Base-by-base conservation (phyloP, 2,797 vertebrate species). In the Enteromius fasciolatus region DNA sequence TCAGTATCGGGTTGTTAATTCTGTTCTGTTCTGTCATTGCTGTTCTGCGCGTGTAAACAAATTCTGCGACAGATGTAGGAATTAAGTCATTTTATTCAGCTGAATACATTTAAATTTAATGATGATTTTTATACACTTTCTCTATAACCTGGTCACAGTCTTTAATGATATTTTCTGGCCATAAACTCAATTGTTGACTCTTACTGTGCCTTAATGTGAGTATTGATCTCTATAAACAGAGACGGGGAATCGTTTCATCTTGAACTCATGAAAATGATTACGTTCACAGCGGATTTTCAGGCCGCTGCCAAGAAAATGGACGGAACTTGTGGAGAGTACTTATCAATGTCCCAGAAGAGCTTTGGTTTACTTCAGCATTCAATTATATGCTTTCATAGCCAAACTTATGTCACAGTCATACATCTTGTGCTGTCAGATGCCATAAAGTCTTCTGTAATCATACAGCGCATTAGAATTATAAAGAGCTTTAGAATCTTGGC, bases 171-270 rank as follows among this genome's bases (percentile, higher is more conserved):
- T 80, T 76, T 68, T 80, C 41, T 66, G 76, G 68, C 80, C 87
- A 31, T 89, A 89, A 90, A 90, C 84, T 76, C 75, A 78, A 74
- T 81, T 76, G 44, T 46, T 61, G 36, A 18, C 18, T 77, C 57
- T 64, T 77, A 64, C 46, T 76, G 23, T 44, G 20, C 31, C 50
- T 23, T 75, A 75, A 48, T 74, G 57, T 31, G 86, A 85, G 81
- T 50, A 69, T 82, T 52, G 74, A 87, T 87, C 61, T 48, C 84
- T 87, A 88, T 79, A 86, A 89, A 89, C 87, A 73, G 86, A 89
- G 78, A 84, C 28, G 50, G 75, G 79, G 90, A 89, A 86, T 91
- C 86, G 87, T 88, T 89, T 70, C 86, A 81, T 74, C 85, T 82
- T 54, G 20, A 67, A 70, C 85, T 81, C 81, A 67, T 85, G 87